Evolutionary conservation across 2,888 invertebrate species (phyloP).

Genomic region (Sphinx pinastri): DNA sequence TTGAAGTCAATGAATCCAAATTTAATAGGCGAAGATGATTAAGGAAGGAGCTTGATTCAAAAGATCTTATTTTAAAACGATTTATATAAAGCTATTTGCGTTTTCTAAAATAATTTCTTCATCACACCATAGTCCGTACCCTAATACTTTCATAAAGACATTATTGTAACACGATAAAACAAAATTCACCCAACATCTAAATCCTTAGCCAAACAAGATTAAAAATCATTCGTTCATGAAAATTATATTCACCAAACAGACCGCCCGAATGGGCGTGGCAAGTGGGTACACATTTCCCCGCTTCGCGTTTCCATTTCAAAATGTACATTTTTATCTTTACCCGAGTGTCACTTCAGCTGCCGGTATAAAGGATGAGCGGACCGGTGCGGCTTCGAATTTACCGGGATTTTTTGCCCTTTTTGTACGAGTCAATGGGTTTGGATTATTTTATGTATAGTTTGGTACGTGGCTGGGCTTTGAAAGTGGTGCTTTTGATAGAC

Average conservation of each 20-base stretch:
- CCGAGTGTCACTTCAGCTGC: constrained; percentile 6
- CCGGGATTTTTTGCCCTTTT: background rate
- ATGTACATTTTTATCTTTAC: constrained; percentile 9
- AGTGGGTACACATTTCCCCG: background rate
- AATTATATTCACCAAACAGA: background rate
- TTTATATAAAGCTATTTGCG: too few relatives aligned
- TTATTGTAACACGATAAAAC: too few relatives aligned
- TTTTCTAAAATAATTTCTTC: too few relatives aligned
- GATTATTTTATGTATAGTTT: constrained; percentile 1
- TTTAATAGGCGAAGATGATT: too few relatives aligned
- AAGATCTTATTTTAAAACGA: too few relatives aligned
- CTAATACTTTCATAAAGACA: too few relatives aligned
- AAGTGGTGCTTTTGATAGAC: background rate
- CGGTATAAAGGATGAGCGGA: background rate
- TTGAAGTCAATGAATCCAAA: too few relatives aligned
- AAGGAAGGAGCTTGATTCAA: too few relatives aligned
- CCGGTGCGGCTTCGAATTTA: background rate
- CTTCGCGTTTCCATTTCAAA: background rate
- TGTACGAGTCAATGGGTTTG: constrained; percentile 1
- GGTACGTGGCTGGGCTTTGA: background rate
- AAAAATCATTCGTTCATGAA: too few relatives aligned
- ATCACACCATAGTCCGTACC: too few relatives aligned
- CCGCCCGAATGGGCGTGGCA: background rate
- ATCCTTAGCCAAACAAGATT: too few relatives aligned
- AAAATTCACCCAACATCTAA: too few relatives aligned